Base-by-base conservation (phyloP, 2,888 invertebrate genomes). In the Dasypogon diadema region DNA sequence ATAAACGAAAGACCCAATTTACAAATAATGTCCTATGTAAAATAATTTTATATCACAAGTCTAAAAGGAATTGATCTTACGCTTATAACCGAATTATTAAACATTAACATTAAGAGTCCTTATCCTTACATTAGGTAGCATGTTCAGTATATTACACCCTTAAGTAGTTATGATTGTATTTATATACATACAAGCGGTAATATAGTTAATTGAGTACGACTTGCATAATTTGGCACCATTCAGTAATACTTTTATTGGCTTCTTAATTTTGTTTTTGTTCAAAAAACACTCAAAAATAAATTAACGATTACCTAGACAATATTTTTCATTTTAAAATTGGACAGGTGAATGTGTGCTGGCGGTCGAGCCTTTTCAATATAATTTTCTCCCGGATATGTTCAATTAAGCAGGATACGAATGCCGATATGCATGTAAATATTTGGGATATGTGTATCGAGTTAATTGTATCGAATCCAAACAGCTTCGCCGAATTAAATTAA, bases 41-140 rank as follows among this genome's bases (percentile, higher is more conserved):
- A 60, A 60, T 60, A 60, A 37, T 60, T 60, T 60, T 21, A 60
- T 60, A 60, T 60, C 60, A 60, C 60, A 60, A 60, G 60, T 60
- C 60, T 60, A 60, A 60, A 60, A 60, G 60, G 60, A 60, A 60
- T 42, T 42, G 42, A 42, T 42, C 42, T 42, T 42, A 42, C 42
- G 42, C n/a, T 42, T 42, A 42, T 6, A 42, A 42, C 8, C 42
- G 42, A 42, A 12, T 12, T 42, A n/a, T 30, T 42, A 42, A 42
- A 42, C 42, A 42, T 42, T 42, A 42, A 42, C n/a, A 8, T 12
- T 42, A 6, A 42, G 3, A 42, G 42, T 12, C 42, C n/a, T 12
- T 42, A 12, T 6, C 42, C 42, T 42, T 42, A 42, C 6, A 42
- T 2, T 42, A 42, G 3, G 12, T 42, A 42, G 42, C 42, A 6